phyloP scores from a whole-genome alignment of 2,797 vertebrate genomes.

The Pogoniulus pusillus region DNA sequence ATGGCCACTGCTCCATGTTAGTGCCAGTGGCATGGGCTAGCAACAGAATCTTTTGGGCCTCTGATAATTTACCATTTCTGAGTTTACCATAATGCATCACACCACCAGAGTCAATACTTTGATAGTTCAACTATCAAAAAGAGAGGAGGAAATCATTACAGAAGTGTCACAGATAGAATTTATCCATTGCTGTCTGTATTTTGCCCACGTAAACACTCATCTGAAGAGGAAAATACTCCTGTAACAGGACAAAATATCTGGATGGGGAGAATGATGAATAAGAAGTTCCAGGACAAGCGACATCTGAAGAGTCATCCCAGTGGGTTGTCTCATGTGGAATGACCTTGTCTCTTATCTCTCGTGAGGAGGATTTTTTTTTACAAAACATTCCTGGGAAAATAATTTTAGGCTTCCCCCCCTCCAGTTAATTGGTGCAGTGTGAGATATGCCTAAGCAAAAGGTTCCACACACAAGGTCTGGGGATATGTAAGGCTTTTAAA shows the following conservation, averaged over 20 bases:
- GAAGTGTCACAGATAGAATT: not conserved
- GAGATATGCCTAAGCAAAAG: not conserved
- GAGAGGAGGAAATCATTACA: fast-evolving
- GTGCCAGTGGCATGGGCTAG: not conserved
- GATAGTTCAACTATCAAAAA: not conserved
- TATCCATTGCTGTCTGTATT: not conserved
- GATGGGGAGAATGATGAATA: not conserved
- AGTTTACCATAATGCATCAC: not conserved
- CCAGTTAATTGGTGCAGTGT: not conserved
- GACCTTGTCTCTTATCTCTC: not conserved
- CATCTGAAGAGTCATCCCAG: not conserved
- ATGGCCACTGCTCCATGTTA: not conserved
- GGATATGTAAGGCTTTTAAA: not conserved
- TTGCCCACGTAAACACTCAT: not conserved
- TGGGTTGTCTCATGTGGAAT: not conserved
- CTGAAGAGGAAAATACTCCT: not conserved
- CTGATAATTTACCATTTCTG: not conserved
- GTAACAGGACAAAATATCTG: not conserved
- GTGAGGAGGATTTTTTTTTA: not conserved
- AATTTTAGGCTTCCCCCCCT: not conserved
- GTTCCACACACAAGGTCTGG: not conserved
- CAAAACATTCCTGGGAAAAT: not conserved
- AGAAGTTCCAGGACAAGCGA: conserved; percentile 18
- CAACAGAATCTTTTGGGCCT: not conserved
- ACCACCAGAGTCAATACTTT: not conserved